These are phyloP conservation scores for Semotilus atromaculatus DNA, from an alignment of 2,797 vertebrate species.

Conservation along the genomic window DNA sequence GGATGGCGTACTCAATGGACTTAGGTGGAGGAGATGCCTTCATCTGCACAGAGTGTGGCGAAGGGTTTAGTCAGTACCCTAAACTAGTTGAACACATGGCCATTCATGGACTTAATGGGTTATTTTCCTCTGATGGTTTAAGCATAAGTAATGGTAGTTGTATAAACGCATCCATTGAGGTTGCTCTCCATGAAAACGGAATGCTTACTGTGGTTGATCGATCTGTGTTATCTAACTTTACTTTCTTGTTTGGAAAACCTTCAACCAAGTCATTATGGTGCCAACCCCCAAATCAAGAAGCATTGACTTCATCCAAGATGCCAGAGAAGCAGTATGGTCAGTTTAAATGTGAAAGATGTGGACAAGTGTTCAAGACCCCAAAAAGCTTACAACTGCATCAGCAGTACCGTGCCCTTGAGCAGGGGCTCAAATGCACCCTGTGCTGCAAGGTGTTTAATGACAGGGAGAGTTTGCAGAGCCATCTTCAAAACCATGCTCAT, in stretches of 20 bases:
- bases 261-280: constrained; percentile 52
- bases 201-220: constrained; percentile 78
- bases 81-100: constrained; percentile 78
- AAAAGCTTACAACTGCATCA: constrained; percentile 80
- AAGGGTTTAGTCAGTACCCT: constrained; percentile 81
- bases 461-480: constrained; percentile 73
- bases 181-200: constrained; percentile 84
- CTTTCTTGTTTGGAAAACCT: constrained; percentile 67
- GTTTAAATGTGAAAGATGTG: constrained; percentile 80
- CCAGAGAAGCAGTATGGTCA: constrained; percentile 35
- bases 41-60: constrained; percentile 85
- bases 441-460: constrained; percentile 80
- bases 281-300: constrained; percentile 44
- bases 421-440: constrained; percentile 81
- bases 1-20: constrained; percentile 73
- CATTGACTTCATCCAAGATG: constrained; percentile 45
- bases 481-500: constrained; percentile 76
- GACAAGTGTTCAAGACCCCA: constrained; percentile 74
- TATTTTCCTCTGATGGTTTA: constrained; percentile 76
- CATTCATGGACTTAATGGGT: constrained; percentile 78
- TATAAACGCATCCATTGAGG: constrained; percentile 74
- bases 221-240: constrained; percentile 66
- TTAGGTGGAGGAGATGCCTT: constrained; percentile 74
- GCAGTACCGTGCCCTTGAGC: constrained; percentile 78
- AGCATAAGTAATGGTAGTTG: constrained; percentile 77